A percentile compares a stretch with the other conserved stretches of the same genome.
phyloP scores from a whole-genome alignment of 2,797 vertebrate species.

The Ctenochaetus hawaiiensis region DNA sequence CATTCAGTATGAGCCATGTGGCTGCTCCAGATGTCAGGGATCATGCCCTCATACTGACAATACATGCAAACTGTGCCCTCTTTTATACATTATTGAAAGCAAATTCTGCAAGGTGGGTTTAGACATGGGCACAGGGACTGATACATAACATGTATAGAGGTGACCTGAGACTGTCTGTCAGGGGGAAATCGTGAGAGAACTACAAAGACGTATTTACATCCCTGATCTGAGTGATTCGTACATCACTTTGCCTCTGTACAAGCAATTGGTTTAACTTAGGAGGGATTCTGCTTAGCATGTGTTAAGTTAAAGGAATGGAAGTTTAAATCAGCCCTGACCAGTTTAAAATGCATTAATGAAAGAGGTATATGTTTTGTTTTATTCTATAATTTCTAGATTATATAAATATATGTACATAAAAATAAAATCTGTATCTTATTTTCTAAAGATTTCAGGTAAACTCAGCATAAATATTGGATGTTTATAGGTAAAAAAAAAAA shows the following conservation, averaged over 20 bases:
- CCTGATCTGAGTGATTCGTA: constrained; percentile 17
- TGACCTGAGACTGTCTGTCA: constrained; percentile 70
- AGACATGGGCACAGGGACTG: constrained; percentile 71
- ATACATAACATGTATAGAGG: constrained; percentile 66
- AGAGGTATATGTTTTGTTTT: background rate
- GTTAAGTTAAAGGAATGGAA: background rate
- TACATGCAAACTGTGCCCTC: constrained; percentile 78
- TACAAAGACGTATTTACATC: constrained; percentile 58
- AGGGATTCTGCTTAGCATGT: background rate
- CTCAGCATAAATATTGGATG: constrained; percentile 12
- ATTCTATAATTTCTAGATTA: background rate
- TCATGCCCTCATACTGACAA: constrained; percentile 76
- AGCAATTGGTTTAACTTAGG: background rate
- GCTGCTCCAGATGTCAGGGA: constrained; percentile 78
- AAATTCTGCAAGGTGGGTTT: constrained; percentile 66
- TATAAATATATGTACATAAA: too few species aligned
- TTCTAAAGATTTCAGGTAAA: background rate
- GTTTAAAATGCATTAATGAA: background rate
- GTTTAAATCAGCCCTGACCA: background rate
- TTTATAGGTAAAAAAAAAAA: constrained; percentile 56
- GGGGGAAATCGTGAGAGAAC: constrained; percentile 62
- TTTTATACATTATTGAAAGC: constrained; percentile 83
- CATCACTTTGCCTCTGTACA: background rate
- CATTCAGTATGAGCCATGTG: constrained; percentile 72
- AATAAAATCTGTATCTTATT: too few species aligned